phyloP scores from a whole-genome alignment of 1,140 invertebrate species.

The Carposina sasakii region DNA sequence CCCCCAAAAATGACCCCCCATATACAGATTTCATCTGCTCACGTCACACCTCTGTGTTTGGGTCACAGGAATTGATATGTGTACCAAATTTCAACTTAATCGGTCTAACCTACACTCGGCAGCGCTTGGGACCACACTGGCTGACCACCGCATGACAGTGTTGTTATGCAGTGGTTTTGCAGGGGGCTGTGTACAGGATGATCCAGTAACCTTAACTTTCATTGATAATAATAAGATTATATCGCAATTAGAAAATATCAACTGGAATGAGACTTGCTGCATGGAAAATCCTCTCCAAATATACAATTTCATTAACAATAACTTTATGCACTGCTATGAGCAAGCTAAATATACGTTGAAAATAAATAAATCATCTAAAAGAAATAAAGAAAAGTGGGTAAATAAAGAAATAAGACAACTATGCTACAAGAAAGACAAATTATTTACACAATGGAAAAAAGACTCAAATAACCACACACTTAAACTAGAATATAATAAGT shows the following conservation, averaged over 20 bases:
- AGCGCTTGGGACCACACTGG: conserved; percentile 15
- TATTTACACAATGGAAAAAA: conserved; percentile 10
- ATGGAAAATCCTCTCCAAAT: too few relatives aligned
- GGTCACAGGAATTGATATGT: too few relatives aligned
- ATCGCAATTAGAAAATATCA: too few relatives aligned
- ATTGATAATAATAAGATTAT: too few relatives aligned
- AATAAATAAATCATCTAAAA: conserved; percentile 3
- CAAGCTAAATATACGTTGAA: conserved; percentile 6
- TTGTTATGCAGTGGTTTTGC: too few relatives aligned
- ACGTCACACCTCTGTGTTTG: too few relatives aligned
- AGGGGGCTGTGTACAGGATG: too few relatives aligned
- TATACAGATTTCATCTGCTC: too few relatives aligned
- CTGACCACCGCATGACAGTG: conserved; percentile 3
- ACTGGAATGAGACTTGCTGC: too few relatives aligned
- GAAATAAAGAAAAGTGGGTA: conserved; percentile 12
- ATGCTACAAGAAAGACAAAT: conserved; percentile 9
- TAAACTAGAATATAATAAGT: conserved; percentile 15
- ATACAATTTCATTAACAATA: neutral
- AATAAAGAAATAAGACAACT: conserved; percentile 10
- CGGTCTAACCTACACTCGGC: conserved; percentile 20
- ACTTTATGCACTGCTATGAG: conserved; percentile 6
- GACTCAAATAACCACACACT: conserved; percentile 6
- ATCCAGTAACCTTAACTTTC: too few relatives aligned
- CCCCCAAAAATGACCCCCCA: too few relatives aligned
- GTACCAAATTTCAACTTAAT: too few relatives aligned